phyloP scores from a whole-genome alignment of 2,888 invertebrate species.

The Synergus itoensis region DNA sequence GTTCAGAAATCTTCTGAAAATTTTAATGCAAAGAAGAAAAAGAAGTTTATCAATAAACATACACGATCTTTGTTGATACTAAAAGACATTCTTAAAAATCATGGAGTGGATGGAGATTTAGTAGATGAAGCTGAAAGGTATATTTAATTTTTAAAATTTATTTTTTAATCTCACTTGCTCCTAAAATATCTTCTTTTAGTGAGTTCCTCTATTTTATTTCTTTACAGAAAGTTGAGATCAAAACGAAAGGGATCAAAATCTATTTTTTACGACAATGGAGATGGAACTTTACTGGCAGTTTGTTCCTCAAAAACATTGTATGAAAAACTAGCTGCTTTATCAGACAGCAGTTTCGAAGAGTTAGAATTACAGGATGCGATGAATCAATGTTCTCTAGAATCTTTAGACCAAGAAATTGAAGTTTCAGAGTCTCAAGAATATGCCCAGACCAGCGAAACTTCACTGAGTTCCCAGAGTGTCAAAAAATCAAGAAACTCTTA shows the following conservation, averaged over 20 bases:
- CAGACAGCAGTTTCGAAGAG: neutral
- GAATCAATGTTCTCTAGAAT: neutral
- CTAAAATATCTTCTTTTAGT: neutral
- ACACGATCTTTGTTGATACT: neutral
- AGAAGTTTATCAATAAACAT: neutral
- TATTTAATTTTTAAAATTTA: neutral
- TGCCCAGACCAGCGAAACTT: neutral
- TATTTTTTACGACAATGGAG: neutral
- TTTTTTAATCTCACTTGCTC: neutral
- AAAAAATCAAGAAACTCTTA: neutral
- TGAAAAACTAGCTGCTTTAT: constrained; percentile 9
- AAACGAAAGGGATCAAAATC: neutral
- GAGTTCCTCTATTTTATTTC: neutral
- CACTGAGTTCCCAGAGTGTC: neutral
- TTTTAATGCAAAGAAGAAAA: neutral
- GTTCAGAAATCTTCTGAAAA: neutral
- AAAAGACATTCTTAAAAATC: constrained; percentile 20
- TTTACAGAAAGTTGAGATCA: neutral
- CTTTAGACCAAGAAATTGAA: neutral
- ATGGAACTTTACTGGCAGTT: neutral
- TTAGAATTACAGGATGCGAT: neutral
- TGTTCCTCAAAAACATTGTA: constrained; percentile 16
- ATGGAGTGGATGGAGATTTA: constrained; percentile 20
- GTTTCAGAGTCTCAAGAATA: neutral
- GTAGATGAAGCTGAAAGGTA: constrained; percentile 17